Conservation (phyloP, 2,113 vertebrate genomes). For the Cepphus grylle region DNA sequence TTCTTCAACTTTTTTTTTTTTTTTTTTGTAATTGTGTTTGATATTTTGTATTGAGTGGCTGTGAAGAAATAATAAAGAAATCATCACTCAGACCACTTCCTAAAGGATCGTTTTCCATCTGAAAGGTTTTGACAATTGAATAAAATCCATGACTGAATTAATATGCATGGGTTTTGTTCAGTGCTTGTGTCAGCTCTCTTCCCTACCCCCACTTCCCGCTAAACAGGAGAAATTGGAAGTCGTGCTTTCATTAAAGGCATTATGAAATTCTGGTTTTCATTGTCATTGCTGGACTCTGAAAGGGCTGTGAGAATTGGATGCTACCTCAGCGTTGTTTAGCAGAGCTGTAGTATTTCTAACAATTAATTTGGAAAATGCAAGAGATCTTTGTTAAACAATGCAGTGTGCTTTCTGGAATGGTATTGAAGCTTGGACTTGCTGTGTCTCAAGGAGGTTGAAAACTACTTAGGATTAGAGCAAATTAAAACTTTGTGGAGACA, state of each 20-base stretch:
- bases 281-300: neutral
- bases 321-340: neutral
- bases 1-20: neutral
- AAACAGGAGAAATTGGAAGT: neutral
- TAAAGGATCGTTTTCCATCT: constrained; percentile 5
- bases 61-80: constrained; percentile 32
- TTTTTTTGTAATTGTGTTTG: neutral
- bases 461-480: neutral
- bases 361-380: neutral
- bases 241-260: neutral
- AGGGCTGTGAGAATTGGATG: neutral
- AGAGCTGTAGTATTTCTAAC: neutral
- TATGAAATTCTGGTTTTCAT: neutral
- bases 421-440: neutral
- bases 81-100: neutral
- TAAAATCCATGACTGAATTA: constrained; percentile 22
- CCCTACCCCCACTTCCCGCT: neutral
- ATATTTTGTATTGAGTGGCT: neutral
- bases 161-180: neutral
- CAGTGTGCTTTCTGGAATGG: neutral
- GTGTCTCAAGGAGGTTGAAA: neutral
- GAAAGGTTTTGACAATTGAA: constrained; percentile 31
- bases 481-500: neutral
- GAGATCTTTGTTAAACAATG: neutral
- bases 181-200: neutral